Evolutionary conservation across 2,113 vertebrate genomes (phyloP).

Genomic region (Verasper variegatus): DNA sequence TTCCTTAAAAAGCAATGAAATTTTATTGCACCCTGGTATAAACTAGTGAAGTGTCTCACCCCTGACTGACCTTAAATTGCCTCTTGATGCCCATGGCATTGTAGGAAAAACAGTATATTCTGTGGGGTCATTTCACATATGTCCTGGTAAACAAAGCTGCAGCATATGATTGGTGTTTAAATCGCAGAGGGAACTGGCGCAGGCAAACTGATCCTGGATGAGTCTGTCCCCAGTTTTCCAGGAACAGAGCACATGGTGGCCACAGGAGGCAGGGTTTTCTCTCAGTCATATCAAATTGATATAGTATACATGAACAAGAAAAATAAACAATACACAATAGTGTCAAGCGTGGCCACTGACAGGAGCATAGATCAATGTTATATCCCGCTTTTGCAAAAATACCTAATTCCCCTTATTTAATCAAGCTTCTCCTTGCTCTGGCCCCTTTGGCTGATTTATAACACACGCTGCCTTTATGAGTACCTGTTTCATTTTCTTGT

Average conservation of each 20-base stretch:
- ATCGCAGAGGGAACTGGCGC: constrained; percentile 38
- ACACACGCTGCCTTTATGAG: constrained; percentile 78
- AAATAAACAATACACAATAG: constrained; percentile 72
- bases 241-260: neutral
- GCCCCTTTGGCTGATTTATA: constrained; percentile 75
- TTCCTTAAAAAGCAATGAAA: constrained; percentile 50
- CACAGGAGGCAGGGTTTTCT: constrained; percentile 24
- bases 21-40: constrained; percentile 54
- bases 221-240: constrained; percentile 23
- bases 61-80: constrained; percentile 71
- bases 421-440: constrained; percentile 71
- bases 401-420: constrained; percentile 83
- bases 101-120: constrained; percentile 34
- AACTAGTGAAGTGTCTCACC: constrained; percentile 64
- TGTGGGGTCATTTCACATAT: constrained; percentile 60
- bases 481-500: constrained; percentile 83
- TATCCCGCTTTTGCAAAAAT: constrained; percentile 81
- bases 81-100: constrained; percentile 61
- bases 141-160: constrained; percentile 58
- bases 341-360: constrained; percentile 66
- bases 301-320: constrained; percentile 60
- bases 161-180: constrained; percentile 48
- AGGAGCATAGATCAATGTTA: constrained; percentile 79
- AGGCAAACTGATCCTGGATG: constrained; percentile 28
- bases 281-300: constrained; percentile 62